phyloP scores from a whole-genome alignment of 2,797 vertebrate species.

The Chelmon rostratus region DNA sequence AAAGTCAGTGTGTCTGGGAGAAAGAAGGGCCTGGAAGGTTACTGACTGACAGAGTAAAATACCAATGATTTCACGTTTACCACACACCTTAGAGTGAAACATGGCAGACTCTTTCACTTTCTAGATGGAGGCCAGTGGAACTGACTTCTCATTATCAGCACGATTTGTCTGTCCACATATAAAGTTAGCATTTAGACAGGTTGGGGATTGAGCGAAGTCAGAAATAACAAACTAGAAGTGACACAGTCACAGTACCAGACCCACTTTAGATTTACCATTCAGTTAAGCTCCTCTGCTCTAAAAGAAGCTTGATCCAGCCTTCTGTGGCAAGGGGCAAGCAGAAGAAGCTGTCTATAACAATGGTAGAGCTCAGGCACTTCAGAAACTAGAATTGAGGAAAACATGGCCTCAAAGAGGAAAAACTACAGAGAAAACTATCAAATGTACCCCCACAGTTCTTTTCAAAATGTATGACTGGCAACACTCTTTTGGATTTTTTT shows the following conservation, averaged over 20 bases:
- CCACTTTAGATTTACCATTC: neutral
- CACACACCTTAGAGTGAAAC: constrained; percentile 53
- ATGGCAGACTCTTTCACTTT: constrained; percentile 48
- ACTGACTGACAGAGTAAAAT: constrained; percentile 69
- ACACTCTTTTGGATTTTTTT: no score
- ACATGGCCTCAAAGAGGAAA: neutral
- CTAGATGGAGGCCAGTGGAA: constrained; percentile 39
- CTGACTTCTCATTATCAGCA: constrained; percentile 42
- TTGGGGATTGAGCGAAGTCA: constrained; percentile 2
- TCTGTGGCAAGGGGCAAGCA: neutral
- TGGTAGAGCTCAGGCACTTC: neutral
- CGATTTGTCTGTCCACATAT: constrained; percentile 7
- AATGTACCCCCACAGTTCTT: no score
- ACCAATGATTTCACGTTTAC: constrained; percentile 63
- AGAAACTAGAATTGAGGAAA: neutral
- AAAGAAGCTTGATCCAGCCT: neutral
- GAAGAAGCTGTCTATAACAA: neutral
- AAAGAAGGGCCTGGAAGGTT: constrained; percentile 70
- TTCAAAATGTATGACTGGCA: no score
- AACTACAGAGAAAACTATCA: neutral
- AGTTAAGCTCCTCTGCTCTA: neutral
- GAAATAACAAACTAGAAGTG: constrained; percentile 13
- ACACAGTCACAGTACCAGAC: neutral
- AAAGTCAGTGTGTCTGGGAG: constrained; percentile 73
- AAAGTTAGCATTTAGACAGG: constrained; percentile 13